Evolutionary conservation across 2,797 vertebrate genomes (phyloP).

Genomic region (Linurgus olivaceus): DNA sequence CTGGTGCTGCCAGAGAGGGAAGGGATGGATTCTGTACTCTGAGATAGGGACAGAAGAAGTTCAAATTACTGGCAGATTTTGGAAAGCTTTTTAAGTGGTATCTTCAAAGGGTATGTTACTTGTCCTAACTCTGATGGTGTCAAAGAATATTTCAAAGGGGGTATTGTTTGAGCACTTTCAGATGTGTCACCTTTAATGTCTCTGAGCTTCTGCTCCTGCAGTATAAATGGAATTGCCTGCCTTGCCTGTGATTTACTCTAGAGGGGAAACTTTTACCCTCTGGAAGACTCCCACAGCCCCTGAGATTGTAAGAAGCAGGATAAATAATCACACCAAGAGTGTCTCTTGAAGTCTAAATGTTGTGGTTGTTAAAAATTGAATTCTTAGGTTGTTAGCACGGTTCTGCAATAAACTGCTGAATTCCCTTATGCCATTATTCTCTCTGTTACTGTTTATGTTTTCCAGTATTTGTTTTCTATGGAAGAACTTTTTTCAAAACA

Average conservation of each 20-base stretch:
- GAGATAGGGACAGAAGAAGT: not conserved
- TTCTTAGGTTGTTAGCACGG: not conserved
- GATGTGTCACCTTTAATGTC: constrained; percentile 41
- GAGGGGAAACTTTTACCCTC: not conserved
- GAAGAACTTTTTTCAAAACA: not conserved
- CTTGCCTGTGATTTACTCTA: not conserved
- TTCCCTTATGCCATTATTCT: not conserved
- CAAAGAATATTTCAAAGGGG: constrained; percentile 44
- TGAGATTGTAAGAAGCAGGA: not conserved
- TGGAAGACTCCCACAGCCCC: not conserved
- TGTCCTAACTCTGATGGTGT: constrained; percentile 24
- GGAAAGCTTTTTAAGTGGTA: constrained; percentile 37
- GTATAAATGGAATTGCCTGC: not conserved
- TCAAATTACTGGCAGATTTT: constrained; percentile 47
- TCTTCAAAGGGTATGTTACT: constrained; percentile 42
- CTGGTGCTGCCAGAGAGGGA: not conserved
- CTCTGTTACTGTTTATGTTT: not conserved
- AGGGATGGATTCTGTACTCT: not conserved
- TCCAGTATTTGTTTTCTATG: not conserved
- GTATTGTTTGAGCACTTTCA: constrained; percentile 40
- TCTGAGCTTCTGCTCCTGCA: not conserved
- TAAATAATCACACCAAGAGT: not conserved
- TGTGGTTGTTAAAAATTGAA: not conserved
- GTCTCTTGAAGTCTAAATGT: not conserved
- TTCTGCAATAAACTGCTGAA: not conserved